Evolutionary conservation across 2,797 vertebrate species (phyloP), one percentile per base, ranked within the genome.

Genomic region (Tolypeutes matacus): DNA sequence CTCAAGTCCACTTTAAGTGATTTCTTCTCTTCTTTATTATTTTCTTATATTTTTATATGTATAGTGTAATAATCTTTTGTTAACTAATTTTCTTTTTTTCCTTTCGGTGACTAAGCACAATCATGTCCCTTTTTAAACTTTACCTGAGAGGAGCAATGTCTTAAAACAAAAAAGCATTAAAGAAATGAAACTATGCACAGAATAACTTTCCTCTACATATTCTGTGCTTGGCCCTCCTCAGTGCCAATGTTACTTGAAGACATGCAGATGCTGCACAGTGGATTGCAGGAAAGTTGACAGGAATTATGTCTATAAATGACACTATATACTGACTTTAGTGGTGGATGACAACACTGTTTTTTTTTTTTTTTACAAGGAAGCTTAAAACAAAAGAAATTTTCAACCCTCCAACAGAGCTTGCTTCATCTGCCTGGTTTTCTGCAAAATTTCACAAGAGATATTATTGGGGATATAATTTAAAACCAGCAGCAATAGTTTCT

Each of bases 31-130:
- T 98, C 96, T 98, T 98, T 99, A 99, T 99, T 98, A 99, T 98
- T 99, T 98, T 98, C 98, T 98, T 99, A 98, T 99, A 99, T 98
- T 99, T 99, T 98, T 99, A 98, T 99, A 99, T 99, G 98, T 99
- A 99, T 99, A 99, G 98, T 98, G 98, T 99, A 98, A 98, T 99
- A 99, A 99, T 99, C 98, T 98, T 98, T 98, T 98, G 98, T 98
- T 99, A 98, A 98, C 97, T 98, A 98, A 98, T 98, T 98, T 98
- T 97, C 96, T 97, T 98, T 98, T 98, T 98, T 98, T 98, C 95
- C 96, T 97, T 98, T 98, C 97, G 98, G 98, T 98, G 95, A 98
- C 98, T 98, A 98, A 98, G 98, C 98, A 98, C 98, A 97, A 94
- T 98, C 97, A 96, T 98, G 98, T 98, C 98, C 98, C 98, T 98